phyloP scores from a whole-genome alignment of 2,888 invertebrate genomes.

The Drosophila neonasuta region DNA sequence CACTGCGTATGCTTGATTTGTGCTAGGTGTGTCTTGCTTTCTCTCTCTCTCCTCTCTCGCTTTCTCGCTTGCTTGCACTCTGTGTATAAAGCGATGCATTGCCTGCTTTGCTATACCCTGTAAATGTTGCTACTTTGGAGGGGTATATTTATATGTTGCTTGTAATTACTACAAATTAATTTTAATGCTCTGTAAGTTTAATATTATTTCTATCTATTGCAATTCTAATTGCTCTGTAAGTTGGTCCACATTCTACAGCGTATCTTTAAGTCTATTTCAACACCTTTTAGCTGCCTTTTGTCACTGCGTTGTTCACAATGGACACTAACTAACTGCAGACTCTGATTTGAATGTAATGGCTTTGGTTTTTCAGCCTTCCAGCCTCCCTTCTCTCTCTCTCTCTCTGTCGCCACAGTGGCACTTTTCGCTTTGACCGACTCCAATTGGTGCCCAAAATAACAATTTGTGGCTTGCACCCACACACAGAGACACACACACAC shows the following conservation, averaged over 20 bases:
- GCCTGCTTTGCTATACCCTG: slow-evolving; percentile 22
- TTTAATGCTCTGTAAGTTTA: slow-evolving; percentile 5
- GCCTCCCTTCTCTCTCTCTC: neutral
- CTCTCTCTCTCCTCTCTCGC: neutral
- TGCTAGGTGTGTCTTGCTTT: slow-evolving; percentile 3
- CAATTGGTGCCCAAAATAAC: slow-evolving; percentile 44
- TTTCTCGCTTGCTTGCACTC: neutral
- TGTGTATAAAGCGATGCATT: slow-evolving; percentile 5
- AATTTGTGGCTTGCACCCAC: slow-evolving; percentile 45
- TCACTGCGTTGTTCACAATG: slow-evolving; percentile 57
- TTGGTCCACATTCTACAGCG: neutral
- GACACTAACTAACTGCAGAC: slow-evolving; percentile 71
- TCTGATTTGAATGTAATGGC: slow-evolving; percentile 76
- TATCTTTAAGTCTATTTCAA: neutral
- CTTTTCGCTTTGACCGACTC: slow-evolving; percentile 50
- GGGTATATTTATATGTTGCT: neutral
- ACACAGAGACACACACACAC: neutral
- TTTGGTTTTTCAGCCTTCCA: slow-evolving; percentile 42
- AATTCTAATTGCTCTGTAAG: no score
- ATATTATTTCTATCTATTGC: no score
- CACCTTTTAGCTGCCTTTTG: neutral
- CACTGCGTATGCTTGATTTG: slow-evolving; percentile 64
- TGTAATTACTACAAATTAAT: no score
- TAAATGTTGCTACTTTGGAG: neutral
- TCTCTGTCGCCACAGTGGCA: slow-evolving; percentile 11